These are phyloP conservation scores for Pseudomyrmex pallidus DNA, from an alignment of 1,140 invertebrate species.

Conservation along the genomic window DNA sequence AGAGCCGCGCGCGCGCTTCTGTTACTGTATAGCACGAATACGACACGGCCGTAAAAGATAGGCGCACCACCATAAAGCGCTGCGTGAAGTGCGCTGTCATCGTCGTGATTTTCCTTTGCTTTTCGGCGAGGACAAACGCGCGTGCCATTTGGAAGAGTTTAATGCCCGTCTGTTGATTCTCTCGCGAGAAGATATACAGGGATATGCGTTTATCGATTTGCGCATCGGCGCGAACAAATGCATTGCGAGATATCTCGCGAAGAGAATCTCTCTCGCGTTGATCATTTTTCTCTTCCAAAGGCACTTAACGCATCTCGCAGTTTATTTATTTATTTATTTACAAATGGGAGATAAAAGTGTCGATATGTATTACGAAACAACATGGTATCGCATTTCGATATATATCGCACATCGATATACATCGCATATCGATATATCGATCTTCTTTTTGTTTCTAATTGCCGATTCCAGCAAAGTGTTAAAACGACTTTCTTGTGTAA, in stretches of 20 bases:
- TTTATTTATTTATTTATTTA: no score
- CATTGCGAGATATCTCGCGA: background rate
- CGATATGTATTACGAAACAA: no score
- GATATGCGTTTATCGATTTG: background rate
- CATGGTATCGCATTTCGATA: no score
- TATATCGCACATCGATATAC: no score
- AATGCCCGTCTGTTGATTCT: background rate
- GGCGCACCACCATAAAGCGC: constrained; percentile 58
- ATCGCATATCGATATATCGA: no score
- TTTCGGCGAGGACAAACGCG: constrained; percentile 46
- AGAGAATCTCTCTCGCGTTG: background rate
- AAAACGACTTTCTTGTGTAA: no score
- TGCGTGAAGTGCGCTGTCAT: constrained; percentile 50
- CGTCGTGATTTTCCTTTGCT: constrained; percentile 30
- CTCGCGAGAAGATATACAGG: background rate
- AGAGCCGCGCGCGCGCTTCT: constrained; percentile 35
- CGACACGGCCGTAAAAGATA: constrained; percentile 68
- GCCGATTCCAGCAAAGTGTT: no score
- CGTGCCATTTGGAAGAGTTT: background rate
- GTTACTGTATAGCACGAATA: constrained; percentile 64
- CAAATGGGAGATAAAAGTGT: no score
- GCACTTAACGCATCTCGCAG: no score
- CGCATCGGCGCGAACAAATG: background rate
- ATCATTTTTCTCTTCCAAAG: background rate
- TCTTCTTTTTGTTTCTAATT: no score